Percentiles rank a stretch among this genome's conserved stretches.
phyloP scores from a whole-genome alignment of 2,113 vertebrate species.

The Furnarius figulus region DNA sequence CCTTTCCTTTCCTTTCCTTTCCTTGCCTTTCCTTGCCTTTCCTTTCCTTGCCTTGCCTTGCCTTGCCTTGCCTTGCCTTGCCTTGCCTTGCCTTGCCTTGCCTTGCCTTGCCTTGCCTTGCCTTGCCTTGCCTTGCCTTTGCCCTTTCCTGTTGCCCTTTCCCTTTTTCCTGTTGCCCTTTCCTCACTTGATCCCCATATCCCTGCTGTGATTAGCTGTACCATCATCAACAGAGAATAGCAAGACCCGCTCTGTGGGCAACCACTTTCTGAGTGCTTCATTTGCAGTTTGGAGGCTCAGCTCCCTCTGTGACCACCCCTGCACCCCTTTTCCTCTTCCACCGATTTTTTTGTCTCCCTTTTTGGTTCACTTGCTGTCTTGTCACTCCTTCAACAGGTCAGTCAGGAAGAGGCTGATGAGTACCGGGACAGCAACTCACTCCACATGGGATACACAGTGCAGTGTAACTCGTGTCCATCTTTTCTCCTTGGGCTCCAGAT shows the following conservation, averaged over 20 bases:
- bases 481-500: background rate
- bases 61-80: too few species aligned
- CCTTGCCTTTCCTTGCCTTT: too few species aligned
- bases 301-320: background rate
- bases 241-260: background rate
- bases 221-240: accelerated
- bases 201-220: background rate
- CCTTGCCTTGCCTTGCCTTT: too few species aligned
- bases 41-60: too few species aligned
- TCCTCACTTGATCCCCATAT: background rate
- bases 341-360: background rate
- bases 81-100: too few species aligned
- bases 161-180: too few species aligned
- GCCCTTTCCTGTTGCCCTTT: too few species aligned
- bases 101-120: too few species aligned
- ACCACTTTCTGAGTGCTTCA: background rate
- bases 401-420: background rate
- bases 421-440: background rate
- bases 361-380: background rate
- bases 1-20: too few species aligned
- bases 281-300: background rate
- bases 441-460: background rate
- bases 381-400: background rate
- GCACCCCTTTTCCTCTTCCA: accelerated
- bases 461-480: background rate